Evolutionary conservation across 2,888 invertebrate genomes (phyloP).

Genomic region (Notodonta ziczac): DNA sequence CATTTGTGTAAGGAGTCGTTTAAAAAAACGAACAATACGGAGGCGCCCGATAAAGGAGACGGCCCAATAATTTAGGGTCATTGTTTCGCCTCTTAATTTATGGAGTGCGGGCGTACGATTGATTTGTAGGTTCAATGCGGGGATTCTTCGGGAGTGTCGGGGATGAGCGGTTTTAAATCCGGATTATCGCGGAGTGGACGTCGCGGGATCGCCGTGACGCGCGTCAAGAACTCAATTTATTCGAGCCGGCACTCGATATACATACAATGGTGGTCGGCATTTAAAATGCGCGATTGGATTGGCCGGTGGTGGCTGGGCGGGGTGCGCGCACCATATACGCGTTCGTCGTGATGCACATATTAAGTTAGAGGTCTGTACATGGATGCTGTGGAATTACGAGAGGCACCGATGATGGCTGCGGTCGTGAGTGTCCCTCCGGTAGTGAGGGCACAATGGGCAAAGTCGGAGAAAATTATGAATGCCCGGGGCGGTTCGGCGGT

Average conservation of each 20-base stretch:
- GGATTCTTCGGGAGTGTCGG: conserved; percentile 63
- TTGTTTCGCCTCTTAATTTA: conserved; percentile 81
- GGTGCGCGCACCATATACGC: conserved; percentile 74
- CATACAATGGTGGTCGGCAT: conserved; percentile 78
- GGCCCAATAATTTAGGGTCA: conserved; percentile 83
- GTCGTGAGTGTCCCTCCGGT: conserved; percentile 71
- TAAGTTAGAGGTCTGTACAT: conserved; percentile 80
- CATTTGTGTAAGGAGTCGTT: conserved; percentile 79
- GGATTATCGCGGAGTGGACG: conserved; percentile 45
- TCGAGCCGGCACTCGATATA: conserved; percentile 72
- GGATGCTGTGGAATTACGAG: conserved; percentile 72
- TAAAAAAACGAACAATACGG: conserved; percentile 74
- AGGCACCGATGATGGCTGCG: conserved; percentile 67
- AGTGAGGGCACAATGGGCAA: conserved; percentile 62
- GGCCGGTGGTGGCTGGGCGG: conserved; percentile 72
- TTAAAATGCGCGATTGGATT: conserved; percentile 80
- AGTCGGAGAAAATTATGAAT: conserved; percentile 63
- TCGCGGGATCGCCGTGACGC: conserved; percentile 39
- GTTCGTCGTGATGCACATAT: conserved; percentile 82
- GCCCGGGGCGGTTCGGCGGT: conserved; percentile 57
- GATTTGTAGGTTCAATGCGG: conserved; percentile 78
- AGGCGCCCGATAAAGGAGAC: conserved; percentile 73
- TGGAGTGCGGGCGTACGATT: conserved; percentile 80
- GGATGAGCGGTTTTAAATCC: conserved; percentile 61
- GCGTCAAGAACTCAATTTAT: conserved; percentile 78